These are phyloP conservation scores for Gyrodactylus bullatarudis DNA, from an alignment of 1,140 invertebrate species.

Conservation along the genomic window DNA sequence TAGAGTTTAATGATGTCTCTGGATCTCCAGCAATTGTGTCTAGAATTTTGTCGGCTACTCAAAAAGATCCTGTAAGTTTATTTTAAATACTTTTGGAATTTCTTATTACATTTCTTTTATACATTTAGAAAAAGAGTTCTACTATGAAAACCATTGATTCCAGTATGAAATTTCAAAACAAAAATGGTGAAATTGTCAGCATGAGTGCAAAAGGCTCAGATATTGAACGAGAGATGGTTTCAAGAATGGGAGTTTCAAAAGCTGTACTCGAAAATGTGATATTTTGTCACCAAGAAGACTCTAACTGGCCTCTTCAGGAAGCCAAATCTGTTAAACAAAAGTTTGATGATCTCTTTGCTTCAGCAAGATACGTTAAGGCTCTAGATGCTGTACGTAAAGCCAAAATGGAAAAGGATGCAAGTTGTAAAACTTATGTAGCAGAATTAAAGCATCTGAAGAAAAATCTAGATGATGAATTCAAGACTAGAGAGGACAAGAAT, in stretches of 20 bases:
- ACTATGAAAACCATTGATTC: constrained; percentile 28
- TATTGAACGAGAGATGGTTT: constrained; percentile 20
- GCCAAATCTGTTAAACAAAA: constrained; percentile 61
- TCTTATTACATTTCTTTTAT: neutral
- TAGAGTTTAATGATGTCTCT: constrained; percentile 29
- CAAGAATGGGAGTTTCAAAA: constrained; percentile 48
- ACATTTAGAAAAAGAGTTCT: neutral
- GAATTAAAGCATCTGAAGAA: constrained; percentile 11
- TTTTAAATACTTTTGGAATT: neutral
- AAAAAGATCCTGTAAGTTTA: constrained; percentile 17
- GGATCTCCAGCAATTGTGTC: constrained; percentile 27
- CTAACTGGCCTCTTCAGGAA: constrained; percentile 69
- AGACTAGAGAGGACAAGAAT: neutral
- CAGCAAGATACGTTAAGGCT: constrained; percentile 57
- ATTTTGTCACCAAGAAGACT: constrained; percentile 93
- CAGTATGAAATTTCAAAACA: constrained; percentile 23
- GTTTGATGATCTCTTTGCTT: constrained; percentile 92
- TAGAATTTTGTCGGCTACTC: constrained; percentile 28
- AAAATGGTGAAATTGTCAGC: constrained; percentile 17
- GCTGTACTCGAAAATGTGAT: constrained; percentile 75
- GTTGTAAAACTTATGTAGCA: constrained; percentile 11
- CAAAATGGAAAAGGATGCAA: constrained; percentile 26
- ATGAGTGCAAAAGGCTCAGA: constrained; percentile 34
- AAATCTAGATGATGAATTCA: constrained; percentile 5
- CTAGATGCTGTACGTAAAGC: constrained; percentile 41